These are phyloP conservation scores for Elanoides forficatus DNA, from an alignment of 2,113 vertebrate genomes.

Conservation along the genomic window DNA sequence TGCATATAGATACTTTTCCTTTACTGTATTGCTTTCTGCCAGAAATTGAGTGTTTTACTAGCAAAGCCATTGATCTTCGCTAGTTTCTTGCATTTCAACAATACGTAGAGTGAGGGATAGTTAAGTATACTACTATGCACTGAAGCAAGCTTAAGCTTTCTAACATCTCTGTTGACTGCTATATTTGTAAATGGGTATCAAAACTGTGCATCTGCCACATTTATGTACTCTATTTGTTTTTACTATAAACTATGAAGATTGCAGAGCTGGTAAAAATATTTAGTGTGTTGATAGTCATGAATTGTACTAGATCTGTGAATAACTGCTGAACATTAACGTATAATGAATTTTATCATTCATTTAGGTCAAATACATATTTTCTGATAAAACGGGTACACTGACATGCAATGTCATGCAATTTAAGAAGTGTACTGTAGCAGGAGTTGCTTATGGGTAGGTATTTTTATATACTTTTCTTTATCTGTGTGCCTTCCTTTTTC, in stretches of 20 bases:
- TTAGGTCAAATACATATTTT: conserved; percentile 99
- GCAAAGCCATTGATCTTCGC: background rate
- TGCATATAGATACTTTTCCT: background rate
- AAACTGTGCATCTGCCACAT: background rate
- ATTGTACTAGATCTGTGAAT: background rate
- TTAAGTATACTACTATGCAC: background rate
- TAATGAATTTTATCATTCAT: conserved; percentile 25
- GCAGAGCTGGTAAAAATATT: background rate
- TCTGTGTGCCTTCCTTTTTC: background rate
- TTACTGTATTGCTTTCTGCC: background rate
- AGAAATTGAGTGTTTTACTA: background rate
- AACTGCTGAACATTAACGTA: background rate
- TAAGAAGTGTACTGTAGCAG: conserved; percentile 96
- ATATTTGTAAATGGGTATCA: background rate
- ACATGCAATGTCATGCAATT: conserved; percentile 99
- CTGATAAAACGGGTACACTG: conserved; percentile 98
- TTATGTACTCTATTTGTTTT: background rate
- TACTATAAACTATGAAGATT: background rate
- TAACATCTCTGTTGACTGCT: background rate
- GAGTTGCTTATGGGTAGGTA: conserved; percentile 93
- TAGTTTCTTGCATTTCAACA: background rate
- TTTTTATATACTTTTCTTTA: background rate
- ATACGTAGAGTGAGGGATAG: background rate
- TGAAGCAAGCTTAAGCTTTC: background rate
- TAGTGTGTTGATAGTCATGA: background rate